Evolutionary conservation across 2,797 vertebrate genomes (phyloP).

Genomic region (Rhinoraja longicauda): DNA sequence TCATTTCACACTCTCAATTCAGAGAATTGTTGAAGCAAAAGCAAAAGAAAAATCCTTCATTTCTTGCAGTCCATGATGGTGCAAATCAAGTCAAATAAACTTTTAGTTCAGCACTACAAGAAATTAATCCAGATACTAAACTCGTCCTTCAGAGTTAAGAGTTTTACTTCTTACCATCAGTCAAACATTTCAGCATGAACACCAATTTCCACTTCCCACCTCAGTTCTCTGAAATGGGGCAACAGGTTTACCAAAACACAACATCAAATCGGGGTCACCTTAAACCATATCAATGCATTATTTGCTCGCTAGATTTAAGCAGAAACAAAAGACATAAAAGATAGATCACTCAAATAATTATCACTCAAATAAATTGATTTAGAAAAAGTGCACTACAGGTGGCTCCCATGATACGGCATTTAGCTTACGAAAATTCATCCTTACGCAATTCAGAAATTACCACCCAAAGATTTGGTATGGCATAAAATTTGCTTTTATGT

Average conservation of each 20-base stretch:
- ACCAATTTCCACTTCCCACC: background rate
- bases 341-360: background rate
- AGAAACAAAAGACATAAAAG: background rate
- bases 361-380: background rate
- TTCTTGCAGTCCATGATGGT: background rate
- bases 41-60: background rate
- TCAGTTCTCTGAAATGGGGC: background rate
- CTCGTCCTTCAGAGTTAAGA: conserved; percentile 17
- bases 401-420: too few relatives aligned
- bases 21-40: background rate
- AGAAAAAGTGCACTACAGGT: background rate
- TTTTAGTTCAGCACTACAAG: background rate
- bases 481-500: too few relatives aligned
- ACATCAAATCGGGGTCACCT: background rate
- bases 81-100: conserved; percentile 2
- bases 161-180: background rate
- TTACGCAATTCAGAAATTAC: too few relatives aligned
- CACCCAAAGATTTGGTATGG: too few relatives aligned
- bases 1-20: background rate
- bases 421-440: too few relatives aligned
- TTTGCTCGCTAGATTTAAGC: background rate
- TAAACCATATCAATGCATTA: background rate
- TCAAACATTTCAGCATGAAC: background rate
- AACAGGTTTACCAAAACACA: background rate
- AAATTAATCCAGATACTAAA: background rate